phyloP scores from a whole-genome alignment of 2,888 invertebrate genomes.

The Nomada flava region DNA sequence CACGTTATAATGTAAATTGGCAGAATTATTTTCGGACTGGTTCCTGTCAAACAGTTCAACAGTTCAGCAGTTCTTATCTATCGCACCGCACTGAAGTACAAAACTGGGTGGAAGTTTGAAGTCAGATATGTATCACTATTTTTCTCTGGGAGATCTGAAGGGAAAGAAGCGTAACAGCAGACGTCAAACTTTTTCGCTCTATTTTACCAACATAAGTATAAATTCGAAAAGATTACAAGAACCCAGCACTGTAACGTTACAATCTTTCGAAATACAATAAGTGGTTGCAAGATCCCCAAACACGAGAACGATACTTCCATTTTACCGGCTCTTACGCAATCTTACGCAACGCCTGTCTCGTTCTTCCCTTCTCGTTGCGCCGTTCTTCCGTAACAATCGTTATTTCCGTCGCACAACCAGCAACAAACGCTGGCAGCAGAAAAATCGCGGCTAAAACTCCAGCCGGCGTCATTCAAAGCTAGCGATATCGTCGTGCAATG shows the following conservation, averaged over 20 bases:
- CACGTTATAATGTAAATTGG: too few species aligned
- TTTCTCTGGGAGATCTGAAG: not conserved
- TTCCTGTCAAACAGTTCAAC: not conserved
- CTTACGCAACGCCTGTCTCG: not conserved
- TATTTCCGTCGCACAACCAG: not conserved
- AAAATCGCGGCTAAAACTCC: slow-evolving; percentile 19
- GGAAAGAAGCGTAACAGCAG: too few species aligned
- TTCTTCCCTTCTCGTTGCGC: not conserved
- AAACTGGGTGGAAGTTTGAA: not conserved
- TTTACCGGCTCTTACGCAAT: not conserved
- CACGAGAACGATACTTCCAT: not conserved
- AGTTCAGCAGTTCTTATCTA: too few species aligned
- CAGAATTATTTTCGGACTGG: too few species aligned
- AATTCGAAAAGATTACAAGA: too few species aligned
- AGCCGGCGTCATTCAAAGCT: not conserved
- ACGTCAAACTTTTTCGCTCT: not conserved
- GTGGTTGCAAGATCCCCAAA: too few species aligned
- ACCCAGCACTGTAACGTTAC: too few species aligned
- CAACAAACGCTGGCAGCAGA: not conserved
- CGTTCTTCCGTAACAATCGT: not conserved
- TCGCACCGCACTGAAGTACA: not conserved
- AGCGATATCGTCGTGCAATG: not conserved
- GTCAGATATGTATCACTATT: not conserved
- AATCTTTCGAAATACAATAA: too few species aligned
- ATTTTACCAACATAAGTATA: not conserved